Base-by-base conservation (phyloP, 2,888 invertebrate species). In the Chaitophorus viminalis region DNA sequence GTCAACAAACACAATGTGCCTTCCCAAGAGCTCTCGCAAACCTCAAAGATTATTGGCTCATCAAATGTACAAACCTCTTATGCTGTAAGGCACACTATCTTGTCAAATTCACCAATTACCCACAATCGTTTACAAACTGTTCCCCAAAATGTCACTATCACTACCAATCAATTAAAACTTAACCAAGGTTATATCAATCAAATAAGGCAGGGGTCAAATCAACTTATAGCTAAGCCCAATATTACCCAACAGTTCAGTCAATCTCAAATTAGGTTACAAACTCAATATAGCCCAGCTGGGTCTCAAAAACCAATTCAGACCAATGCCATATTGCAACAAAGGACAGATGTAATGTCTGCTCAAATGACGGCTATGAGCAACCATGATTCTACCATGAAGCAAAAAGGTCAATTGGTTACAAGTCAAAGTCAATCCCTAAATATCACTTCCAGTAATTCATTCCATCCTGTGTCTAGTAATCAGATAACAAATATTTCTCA, bases 161-260 rank as follows among this genome's bases (percentile, higher is more conserved):
- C 88, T 72, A 88, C 82, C 46, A 88, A 87, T 81, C 87, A 87
- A 74, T 74, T 87, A 46, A 87, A 87, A 81, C 39, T 87, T 25
- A 87, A 81, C n/a, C 87, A 87, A 74, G 87, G 87, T 75, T 87
- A 87, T 81, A 81, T 87, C 39, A 87, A 81, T 87, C 86, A 87
- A 74, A 79, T 87, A n/a, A 87, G 81, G 46, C 84, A 87, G 29
- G 87, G 87, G 18, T 74, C 87, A 39, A 81, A 46, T 87, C 87
- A 79, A 31, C 39, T 74, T 9, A 87, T 87, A 33, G 46, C 74
- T 31, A 87, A 87, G 46, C 79, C 87, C 0, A 87, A 87, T 25
- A 31, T 33, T 31, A 46, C 39, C 25, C 87, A 87, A 87, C 86
- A 79, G 78, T 87, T 87, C 46, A 81, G 72, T n/a, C 87, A 87